Conservation (phyloP, 2,797 vertebrate genomes). For the Acrossocheilus fasciatus region DNA sequence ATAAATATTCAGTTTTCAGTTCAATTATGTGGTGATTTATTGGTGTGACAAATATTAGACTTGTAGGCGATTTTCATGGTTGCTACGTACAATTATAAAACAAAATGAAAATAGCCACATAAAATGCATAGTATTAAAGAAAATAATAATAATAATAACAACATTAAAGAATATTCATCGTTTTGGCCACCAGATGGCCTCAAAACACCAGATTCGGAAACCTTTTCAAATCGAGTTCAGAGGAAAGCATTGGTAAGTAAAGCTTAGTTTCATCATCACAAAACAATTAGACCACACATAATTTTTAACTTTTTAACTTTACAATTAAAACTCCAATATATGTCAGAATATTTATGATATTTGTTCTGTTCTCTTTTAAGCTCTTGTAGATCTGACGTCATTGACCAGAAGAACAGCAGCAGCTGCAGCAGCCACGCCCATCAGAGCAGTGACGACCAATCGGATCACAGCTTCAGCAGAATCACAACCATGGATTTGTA, state of each 20-base stretch:
- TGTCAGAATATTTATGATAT: neutral
- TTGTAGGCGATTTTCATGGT: neutral
- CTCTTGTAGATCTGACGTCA: neutral
- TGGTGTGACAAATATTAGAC: neutral
- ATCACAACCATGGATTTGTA: neutral
- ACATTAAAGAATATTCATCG: neutral
- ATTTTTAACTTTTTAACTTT: neutral
- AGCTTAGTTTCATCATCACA: too few relatives aligned
- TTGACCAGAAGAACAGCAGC: too few relatives aligned
- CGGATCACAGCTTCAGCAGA: too few relatives aligned
- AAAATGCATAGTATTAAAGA: neutral
- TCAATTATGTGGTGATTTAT: too few relatives aligned
- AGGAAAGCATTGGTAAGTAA: neutral
- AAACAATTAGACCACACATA: neutral
- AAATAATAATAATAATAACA: neutral
- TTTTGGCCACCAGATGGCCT: neutral
- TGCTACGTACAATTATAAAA: neutral
- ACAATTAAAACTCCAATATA: neutral
- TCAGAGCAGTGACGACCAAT: too few relatives aligned
- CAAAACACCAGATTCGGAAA: too few relatives aligned
- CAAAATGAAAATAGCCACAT: neutral
- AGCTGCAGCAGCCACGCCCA: too few relatives aligned
- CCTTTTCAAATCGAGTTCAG: neutral
- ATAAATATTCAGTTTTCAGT: neutral
- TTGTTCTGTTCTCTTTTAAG: neutral